Percentiles rank a stretch among this genome's conserved stretches.
Evolutionary conservation across 92 coral and sea anemone genomes (phyloP).

Genomic region (Zoanthus solanderi): DNA sequence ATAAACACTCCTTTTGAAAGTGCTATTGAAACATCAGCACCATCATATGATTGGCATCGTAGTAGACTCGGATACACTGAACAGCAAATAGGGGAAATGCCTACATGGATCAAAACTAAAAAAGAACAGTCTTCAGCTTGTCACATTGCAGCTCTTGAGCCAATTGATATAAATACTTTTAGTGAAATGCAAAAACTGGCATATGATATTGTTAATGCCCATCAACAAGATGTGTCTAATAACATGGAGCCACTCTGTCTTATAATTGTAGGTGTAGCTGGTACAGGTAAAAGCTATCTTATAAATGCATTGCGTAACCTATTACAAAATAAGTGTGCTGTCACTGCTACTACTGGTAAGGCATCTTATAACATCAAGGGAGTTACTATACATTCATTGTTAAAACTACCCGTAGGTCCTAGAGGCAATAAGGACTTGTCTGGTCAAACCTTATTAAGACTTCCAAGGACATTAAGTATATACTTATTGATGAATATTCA

Average conservation of each 20-base stretch:
- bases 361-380: slow-evolving; percentile 26
- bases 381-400: neutral
- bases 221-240: slow-evolving; percentile 32
- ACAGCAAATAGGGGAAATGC: slow-evolving; percentile 64
- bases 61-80: slow-evolving; percentile 41
- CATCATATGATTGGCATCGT: slow-evolving; percentile 54
- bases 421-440: neutral
- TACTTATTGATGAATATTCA: slow-evolving; percentile 74
- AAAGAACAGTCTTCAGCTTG: neutral
- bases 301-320: slow-evolving; percentile 63
- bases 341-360: slow-evolving; percentile 43
- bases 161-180: slow-evolving; percentile 53
- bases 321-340: slow-evolving; percentile 47
- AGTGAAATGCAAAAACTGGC: slow-evolving; percentile 76
- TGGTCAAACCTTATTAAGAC: neutral
- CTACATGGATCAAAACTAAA: slow-evolving; percentile 44
- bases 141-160: neutral
- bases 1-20: slow-evolving; percentile 61
- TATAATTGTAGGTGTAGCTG: slow-evolving; percentile 45
- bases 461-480: slow-evolving; percentile 50
- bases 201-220: slow-evolving; percentile 65
- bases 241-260: slow-evolving; percentile 55
- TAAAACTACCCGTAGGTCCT: too few species aligned
- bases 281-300: slow-evolving; percentile 56
- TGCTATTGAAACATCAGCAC: slow-evolving; percentile 1